Base-by-base conservation (phyloP, 2,888 invertebrate species). In the Thymelicus lineola region DNA sequence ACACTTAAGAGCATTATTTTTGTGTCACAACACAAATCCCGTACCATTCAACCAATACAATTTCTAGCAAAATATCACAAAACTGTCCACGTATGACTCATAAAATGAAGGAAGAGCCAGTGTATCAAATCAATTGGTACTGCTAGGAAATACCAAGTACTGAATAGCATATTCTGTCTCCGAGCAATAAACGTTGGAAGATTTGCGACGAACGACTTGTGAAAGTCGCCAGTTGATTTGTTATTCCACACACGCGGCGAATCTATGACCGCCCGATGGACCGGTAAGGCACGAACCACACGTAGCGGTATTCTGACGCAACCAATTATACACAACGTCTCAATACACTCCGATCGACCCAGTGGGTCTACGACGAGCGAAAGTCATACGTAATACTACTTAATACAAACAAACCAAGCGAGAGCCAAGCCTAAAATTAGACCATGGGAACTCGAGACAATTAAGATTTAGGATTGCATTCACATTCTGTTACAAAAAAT, bases 301-400 rank as follows among this genome's bases (percentile, higher is more conserved):
- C 83, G 81, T 87, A 89, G 86, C 86, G 86, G 85, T 84, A 83
- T 75, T 85, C 82, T 91, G 92, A 93, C 88, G 93, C 87, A 92
- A 93, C 88, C 88, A 87, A 91, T 91, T 90, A 89, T 87, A 86
- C 86, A 86, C 82, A 85, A 86, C 86, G 81, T 81, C 80, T 85
- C 85, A 84, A 85, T 86, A 82, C 84, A 80, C 71, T 46, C 77
- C 76, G 80, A 86, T 83, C 81, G 80, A 82, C 79, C 76, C 76
- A 73, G 74, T 74, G 73, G 68, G 74, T 75, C 73, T 71, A 66
- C 59, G 59, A 61, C 28, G 66, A 81, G 86, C 89, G 89, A 90
- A 90, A 90, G 89, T 87, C 78, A 75, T 62, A 85, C 86, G 85
- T 88, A 88, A 88, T 81, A 80, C 74, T 67, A 66, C 66, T 75